Evolutionary conservation across 2,888 invertebrate species (phyloP).

Genomic region (Chrysolina oricalcia): DNA sequence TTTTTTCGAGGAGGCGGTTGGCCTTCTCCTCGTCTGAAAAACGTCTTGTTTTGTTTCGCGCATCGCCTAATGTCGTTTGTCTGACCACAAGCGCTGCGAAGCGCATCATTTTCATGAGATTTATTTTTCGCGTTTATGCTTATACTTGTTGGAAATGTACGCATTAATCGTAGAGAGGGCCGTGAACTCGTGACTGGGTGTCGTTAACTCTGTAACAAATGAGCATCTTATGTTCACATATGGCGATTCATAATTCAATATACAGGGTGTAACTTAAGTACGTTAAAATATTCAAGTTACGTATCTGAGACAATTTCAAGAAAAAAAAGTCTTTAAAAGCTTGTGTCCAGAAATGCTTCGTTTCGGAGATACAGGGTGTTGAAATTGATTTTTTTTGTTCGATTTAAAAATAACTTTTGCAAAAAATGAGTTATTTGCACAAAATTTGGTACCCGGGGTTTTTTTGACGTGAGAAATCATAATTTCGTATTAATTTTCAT

Average conservation of each 20-base stretch:
- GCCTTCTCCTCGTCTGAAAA: constrained; percentile 39
- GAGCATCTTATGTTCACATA: constrained; percentile 21
- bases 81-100: neutral
- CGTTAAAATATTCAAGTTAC: no score
- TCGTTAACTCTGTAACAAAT: constrained; percentile 39
- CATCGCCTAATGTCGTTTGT: constrained; percentile 30
- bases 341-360: no score
- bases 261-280: no score
- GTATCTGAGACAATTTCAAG: no score
- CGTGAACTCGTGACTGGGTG: constrained; percentile 45
- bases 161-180: constrained; percentile 44
- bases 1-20: constrained; percentile 45
- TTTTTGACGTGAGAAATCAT: no score
- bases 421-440: no score
- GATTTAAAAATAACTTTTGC: no score
- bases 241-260: constrained; percentile 1
- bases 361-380: no score
- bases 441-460: no score
- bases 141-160: constrained; percentile 32
- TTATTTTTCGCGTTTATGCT: constrained; percentile 37
- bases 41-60: constrained; percentile 19
- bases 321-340: no score
- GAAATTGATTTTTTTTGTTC: no score
- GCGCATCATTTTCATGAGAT: constrained; percentile 36
- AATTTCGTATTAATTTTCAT: no score